phyloP scores from a whole-genome alignment of 1,140 invertebrate genomes.

The Hypsibius dujardini region DNA sequence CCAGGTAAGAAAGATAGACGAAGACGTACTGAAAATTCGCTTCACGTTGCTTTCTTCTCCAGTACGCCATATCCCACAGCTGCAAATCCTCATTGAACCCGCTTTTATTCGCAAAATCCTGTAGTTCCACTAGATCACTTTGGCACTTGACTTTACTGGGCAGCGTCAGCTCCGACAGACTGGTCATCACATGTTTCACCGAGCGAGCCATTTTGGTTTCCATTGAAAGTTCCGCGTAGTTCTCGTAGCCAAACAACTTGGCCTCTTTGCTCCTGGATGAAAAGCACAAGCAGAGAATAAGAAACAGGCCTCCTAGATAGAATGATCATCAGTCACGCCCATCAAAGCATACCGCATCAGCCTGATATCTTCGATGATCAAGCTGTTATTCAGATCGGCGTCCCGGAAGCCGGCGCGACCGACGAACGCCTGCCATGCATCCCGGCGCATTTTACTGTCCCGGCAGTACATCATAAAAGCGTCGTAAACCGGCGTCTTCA shows the following conservation, averaged over 20 bases:
- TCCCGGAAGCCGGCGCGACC: constrained; percentile 45
- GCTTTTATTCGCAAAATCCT: constrained; percentile 51
- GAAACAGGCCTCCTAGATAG: no score
- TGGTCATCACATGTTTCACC: constrained; percentile 58
- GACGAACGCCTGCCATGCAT: constrained; percentile 57
- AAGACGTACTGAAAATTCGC: no score
- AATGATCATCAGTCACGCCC: neutral
- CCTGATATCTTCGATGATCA: constrained; percentile 57
- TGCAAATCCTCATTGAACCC: constrained; percentile 51
- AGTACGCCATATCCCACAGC: constrained; percentile 70
- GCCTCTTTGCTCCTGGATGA: constrained; percentile 40
- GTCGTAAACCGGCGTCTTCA: constrained; percentile 39
- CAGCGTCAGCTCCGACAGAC: constrained; percentile 40
- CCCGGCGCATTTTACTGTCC: constrained; percentile 52
- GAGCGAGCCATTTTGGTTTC: constrained; percentile 78
- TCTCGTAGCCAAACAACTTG: constrained; percentile 54
- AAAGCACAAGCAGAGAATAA: no score
- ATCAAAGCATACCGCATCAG: constrained; percentile 33
- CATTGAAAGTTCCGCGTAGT: constrained; percentile 68
- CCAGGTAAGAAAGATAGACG: no score
- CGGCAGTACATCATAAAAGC: constrained; percentile 63
- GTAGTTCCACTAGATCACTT: constrained; percentile 50
- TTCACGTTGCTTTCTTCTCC: constrained; percentile 44
- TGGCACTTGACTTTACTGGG: constrained; percentile 46
- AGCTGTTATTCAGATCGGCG: constrained; percentile 48